phyloP scores from a whole-genome alignment of 2,797 vertebrate genomes.

The Poecilia wingei region DNA sequence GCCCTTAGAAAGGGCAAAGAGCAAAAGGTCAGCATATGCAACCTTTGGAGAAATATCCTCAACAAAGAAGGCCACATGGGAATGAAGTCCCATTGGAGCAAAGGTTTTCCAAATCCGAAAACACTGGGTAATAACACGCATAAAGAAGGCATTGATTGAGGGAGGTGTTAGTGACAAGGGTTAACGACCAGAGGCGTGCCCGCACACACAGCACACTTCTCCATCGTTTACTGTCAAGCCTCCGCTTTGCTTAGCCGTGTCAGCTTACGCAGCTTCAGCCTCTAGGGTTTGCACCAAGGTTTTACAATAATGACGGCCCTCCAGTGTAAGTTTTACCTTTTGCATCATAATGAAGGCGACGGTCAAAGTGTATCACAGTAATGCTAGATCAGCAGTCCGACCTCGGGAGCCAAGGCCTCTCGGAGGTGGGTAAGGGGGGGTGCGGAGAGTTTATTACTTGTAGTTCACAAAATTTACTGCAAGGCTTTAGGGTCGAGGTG shows the following conservation, averaged over 20 bases:
- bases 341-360: conserved; percentile 72
- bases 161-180: conserved; percentile 44
- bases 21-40: conserved; percentile 42
- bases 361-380: conserved; percentile 62
- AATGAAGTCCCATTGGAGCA: conserved; percentile 24
- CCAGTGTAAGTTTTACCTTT: conserved; percentile 61
- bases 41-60: conserved; percentile 30
- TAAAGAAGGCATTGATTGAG: conserved; percentile 36
- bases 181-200: conserved; percentile 50
- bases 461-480: conserved; percentile 72
- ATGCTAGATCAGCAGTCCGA: conserved; percentile 66
- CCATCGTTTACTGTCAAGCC: conserved; percentile 33
- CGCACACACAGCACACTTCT: conserved; percentile 27
- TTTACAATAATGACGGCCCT: conserved; percentile 65
- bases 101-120: conserved; percentile 45
- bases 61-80: conserved; percentile 28
- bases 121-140: conserved; percentile 34
- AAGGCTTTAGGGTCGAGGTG: conserved; percentile 64
- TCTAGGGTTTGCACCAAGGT: conserved; percentile 61
- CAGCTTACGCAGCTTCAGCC: conserved; percentile 41
- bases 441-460: conserved; percentile 56
- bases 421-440: conserved; percentile 16
- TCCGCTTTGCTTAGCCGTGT: conserved; percentile 47
- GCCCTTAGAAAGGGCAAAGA: conserved; percentile 38
- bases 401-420: conserved; percentile 55